Base-by-base conservation (phyloP, 1,140 invertebrate species). In the Zaprionus kolodkinae region DNA sequence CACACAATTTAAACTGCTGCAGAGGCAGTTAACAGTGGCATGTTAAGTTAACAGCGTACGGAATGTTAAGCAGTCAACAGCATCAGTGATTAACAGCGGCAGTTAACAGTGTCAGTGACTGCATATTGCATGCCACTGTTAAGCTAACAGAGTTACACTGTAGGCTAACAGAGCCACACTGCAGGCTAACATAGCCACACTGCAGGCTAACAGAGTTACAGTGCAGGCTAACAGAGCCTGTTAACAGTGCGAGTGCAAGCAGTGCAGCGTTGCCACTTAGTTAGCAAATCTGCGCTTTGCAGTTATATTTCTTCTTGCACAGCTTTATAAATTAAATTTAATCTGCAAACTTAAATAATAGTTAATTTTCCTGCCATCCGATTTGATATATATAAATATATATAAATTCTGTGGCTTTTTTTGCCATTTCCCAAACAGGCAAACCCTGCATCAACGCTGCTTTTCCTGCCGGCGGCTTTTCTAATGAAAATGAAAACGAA, bases 401-500 rank as follows among this genome's bases (percentile, higher is more conserved):
- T 54, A 13, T 54, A 25, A 54, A 54, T 54, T 54, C 17, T 3
- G 21, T 54, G 27, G 52, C 27, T 0, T n/a, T 55, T 45, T 55
- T 33, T 3, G 27, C 52, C 52, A 55, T 55, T 33, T 55, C 21
- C 27, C 52, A 55, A 30, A 30, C 27, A 30, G 27, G 27, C 27
- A 30, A 30, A 30, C 27, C 3, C 27, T 30, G 52, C 25, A 33
- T 2, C 6, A 0, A 30, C 10, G 1, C 11, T 40, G 52, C 52
- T 56, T 65, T 66, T 66, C 38, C 30, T 57, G 64, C 60, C 36
- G 27, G 52, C 52, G 13, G 52, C 57, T 38, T 38, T 38, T 57
- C 33, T 66, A 66, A 66, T 66, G 54, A 66, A 66, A 68, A 68
- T 52, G 54, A 50, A 50, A 67, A 68, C 15, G 43, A 60, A 60